Percentiles rank a stretch among this genome's conserved stretches.
Evolutionary conservation across 2,113 vertebrate species (phyloP).

Genomic region (Tautogolabrus adspersus): DNA sequence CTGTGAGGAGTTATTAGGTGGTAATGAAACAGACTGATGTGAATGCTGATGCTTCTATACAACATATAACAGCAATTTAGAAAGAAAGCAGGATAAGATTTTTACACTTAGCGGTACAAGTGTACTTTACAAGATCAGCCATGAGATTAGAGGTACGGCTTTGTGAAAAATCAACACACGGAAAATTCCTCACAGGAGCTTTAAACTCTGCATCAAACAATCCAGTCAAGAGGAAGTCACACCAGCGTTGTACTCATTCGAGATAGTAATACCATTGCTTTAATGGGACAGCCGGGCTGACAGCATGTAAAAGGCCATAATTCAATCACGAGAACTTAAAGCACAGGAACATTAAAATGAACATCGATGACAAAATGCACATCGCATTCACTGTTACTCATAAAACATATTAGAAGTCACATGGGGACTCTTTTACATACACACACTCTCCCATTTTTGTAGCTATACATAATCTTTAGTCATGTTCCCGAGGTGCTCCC

Average conservation of each 20-base stretch:
- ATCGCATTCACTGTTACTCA: conserved; percentile 55
- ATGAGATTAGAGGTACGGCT: no score
- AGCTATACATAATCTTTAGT: conserved; percentile 50
- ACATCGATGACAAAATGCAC: conserved; percentile 59
- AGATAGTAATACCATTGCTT: conserved; percentile 79
- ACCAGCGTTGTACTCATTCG: conserved; percentile 31
- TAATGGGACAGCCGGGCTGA: conserved; percentile 81
- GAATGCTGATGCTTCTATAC: no score
- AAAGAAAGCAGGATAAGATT: no score
- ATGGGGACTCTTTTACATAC: conserved; percentile 45
- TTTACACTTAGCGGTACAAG: no score
- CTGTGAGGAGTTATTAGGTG: no score
- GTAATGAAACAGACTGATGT: no score
- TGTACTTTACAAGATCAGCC: no score
- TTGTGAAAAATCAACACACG: no score
- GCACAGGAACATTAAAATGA: conserved; percentile 69
- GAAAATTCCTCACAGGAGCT: no score
- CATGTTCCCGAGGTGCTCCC: conserved; percentile 52
- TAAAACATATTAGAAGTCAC: conserved; percentile 56
- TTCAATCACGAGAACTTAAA: conserved; percentile 76
- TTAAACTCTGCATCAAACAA: no score
- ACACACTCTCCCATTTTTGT: conserved; percentile 26
- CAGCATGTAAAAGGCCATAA: conserved; percentile 80
- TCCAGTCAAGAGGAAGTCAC: conserved; percentile 21
- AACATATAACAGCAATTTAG: no score